These are phyloP conservation scores for Siniperca obscura DNA, from an alignment of 2,797 vertebrate species.

Conservation along the genomic window DNA sequence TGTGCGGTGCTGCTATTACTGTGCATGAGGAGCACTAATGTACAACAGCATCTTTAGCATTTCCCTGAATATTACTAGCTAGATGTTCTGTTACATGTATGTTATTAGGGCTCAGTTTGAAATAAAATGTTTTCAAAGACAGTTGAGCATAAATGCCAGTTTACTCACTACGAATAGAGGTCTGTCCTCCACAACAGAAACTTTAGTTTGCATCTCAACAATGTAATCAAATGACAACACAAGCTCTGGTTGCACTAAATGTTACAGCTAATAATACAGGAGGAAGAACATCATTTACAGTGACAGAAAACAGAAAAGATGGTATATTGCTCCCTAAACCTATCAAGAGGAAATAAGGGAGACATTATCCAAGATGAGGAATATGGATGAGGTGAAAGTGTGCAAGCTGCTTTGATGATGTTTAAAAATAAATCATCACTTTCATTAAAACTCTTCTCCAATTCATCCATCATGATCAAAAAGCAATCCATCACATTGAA, in stretches of 20 bases:
- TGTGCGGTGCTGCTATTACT: not conserved
- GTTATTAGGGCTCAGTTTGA: not conserved
- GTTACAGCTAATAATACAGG: constrained; percentile 1
- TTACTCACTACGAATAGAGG: not conserved
- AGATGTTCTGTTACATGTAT: not conserved
- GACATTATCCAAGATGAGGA: not conserved
- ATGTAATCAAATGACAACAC: constrained; percentile 5
- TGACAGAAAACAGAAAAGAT: constrained; percentile 7
- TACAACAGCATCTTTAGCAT: not conserved
- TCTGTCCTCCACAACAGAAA: not conserved
- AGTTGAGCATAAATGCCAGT: not conserved
- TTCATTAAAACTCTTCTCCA: constrained; percentile 23
- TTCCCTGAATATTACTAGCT: not conserved
- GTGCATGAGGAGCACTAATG: not conserved
- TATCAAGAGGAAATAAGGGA: not conserved
- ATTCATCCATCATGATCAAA: constrained; percentile 28
- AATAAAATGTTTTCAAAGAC: not conserved
- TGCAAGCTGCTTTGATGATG: constrained; percentile 20
- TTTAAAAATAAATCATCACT: constrained; percentile 18
- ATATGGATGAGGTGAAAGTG: not conserved
- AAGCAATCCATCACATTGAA: constrained; percentile 1
- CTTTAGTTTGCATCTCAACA: not conserved
- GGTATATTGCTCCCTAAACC: not conserved
- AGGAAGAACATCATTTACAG: not conserved
- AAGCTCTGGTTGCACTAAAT: not conserved